Conservation (phyloP, 2,113 vertebrate species). For the Phycodurus eques region DNA sequence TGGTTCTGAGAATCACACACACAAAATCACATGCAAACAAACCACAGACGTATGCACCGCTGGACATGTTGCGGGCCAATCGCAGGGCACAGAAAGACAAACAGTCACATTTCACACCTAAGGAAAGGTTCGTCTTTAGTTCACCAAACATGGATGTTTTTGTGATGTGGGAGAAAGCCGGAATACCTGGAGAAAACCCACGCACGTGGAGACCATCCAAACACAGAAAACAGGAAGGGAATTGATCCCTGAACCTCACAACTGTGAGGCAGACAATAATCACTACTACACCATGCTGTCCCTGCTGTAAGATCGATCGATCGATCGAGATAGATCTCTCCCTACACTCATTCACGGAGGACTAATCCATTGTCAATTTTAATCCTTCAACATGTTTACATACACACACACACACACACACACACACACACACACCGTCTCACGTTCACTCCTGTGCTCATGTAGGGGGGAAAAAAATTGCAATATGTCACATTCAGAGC, state of each 20-base stretch:
- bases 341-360: conserved; percentile 49
- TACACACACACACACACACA: conserved; percentile 6
- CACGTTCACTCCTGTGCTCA: conserved; percentile 15
- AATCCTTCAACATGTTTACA: conserved; percentile 56
- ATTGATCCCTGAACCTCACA: too few relatives aligned
- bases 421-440: too few relatives aligned
- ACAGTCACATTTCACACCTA: neutral
- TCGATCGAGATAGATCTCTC: neutral
- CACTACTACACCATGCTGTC: too few relatives aligned
- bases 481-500: neutral
- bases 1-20: conserved; percentile 29
- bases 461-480: neutral
- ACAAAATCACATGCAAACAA: neutral
- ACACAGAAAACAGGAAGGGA: too few relatives aligned
- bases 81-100: neutral
- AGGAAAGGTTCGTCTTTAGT: neutral
- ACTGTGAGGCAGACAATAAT: too few relatives aligned
- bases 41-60: neutral
- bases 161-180: too few relatives aligned
- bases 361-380: conserved; percentile 62
- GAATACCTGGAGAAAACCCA: too few relatives aligned
- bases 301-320: neutral
- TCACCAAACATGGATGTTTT: neutral
- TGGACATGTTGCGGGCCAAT: neutral
- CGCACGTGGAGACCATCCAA: too few relatives aligned